Percentiles rank a stretch among this genome's conserved stretches.
Conservation (phyloP, 2,888 invertebrate species). For the Microplitis manilae region DNA sequence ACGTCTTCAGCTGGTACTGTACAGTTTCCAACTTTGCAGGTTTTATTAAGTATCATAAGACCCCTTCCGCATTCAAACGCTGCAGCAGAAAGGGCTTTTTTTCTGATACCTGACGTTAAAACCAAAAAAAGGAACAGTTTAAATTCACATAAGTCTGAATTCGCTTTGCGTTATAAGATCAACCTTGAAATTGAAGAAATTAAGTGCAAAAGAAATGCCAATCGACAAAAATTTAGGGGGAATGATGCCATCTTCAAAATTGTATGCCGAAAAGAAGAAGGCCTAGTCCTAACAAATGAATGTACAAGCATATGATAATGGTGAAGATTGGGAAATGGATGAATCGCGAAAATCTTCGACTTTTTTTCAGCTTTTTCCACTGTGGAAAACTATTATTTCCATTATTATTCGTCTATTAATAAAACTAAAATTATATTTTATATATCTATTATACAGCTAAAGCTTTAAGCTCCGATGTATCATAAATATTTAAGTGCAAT, state of each 20-base stretch:
- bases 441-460: too few species aligned
- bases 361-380: too few species aligned
- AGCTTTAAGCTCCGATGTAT: too few species aligned
- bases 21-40: conserved; percentile 29
- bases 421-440: too few species aligned
- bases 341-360: not conserved
- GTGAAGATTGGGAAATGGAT: conserved; percentile 24
- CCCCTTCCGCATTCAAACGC: conserved; percentile 35
- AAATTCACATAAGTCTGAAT: conserved; percentile 16
- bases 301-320: not conserved
- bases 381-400: too few species aligned
- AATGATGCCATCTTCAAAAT: not conserved
- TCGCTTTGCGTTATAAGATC: conserved; percentile 35
- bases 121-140: conserved; percentile 38
- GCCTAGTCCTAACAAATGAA: not conserved
- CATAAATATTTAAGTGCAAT: too few species aligned
- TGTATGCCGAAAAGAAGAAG: not conserved
- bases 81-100: conserved; percentile 35
- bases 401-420: too few species aligned
- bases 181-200: conserved; percentile 29
- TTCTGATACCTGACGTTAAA: conserved; percentile 31
- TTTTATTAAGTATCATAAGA: conserved; percentile 28
- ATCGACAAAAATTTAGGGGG: conserved; percentile 13
- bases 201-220: conserved; percentile 28
- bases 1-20: conserved; percentile 27